A percentile compares a stretch with the other conserved stretches of the same genome.
These are phyloP conservation scores for Montipora sp. DNA, from an alignment of 64 coral and sea anemone species.

Conservation along the genomic window DNA sequence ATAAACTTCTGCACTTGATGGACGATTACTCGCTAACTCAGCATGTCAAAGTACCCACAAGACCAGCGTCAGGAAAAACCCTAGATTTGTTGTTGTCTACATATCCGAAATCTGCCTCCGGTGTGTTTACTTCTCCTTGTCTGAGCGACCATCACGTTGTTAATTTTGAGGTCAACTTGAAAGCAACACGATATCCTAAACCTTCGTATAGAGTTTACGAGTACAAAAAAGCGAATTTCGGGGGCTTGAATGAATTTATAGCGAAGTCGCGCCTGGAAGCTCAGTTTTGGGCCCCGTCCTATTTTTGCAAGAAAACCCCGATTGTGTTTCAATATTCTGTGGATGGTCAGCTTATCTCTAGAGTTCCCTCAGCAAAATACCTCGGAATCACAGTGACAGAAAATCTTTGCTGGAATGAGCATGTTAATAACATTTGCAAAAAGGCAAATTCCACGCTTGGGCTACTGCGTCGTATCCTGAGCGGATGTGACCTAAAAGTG, in stretches of 20 bases:
- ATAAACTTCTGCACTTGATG: background rate
- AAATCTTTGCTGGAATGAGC: constrained; percentile 36
- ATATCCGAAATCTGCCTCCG: background rate
- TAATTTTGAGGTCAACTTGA: background rate
- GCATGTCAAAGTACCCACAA: background rate
- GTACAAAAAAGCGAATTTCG: background rate
- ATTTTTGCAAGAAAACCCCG: constrained; percentile 23
- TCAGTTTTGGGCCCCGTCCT: background rate
- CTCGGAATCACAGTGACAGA: constrained; percentile 18
- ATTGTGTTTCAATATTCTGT: constrained; percentile 1
- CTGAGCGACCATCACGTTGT: background rate
- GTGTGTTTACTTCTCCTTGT: background rate
- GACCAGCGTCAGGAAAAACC: background rate
- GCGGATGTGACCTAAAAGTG: background rate
- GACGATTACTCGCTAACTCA: background rate
- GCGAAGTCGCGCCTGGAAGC: background rate
- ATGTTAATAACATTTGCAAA: constrained; percentile 27
- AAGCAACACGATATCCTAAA: background rate
- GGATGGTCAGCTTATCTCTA: constrained; percentile 48
- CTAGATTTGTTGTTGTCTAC: background rate
- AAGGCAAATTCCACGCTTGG: constrained; percentile 43
- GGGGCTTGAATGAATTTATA: background rate
- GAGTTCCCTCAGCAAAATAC: constrained; percentile 23
- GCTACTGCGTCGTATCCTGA: constrained; percentile 24
- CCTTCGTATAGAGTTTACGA: background rate